These are phyloP conservation scores for Zaprionus ornatus DNA, from an alignment of 1,140 invertebrate genomes.

Conservation along the genomic window DNA sequence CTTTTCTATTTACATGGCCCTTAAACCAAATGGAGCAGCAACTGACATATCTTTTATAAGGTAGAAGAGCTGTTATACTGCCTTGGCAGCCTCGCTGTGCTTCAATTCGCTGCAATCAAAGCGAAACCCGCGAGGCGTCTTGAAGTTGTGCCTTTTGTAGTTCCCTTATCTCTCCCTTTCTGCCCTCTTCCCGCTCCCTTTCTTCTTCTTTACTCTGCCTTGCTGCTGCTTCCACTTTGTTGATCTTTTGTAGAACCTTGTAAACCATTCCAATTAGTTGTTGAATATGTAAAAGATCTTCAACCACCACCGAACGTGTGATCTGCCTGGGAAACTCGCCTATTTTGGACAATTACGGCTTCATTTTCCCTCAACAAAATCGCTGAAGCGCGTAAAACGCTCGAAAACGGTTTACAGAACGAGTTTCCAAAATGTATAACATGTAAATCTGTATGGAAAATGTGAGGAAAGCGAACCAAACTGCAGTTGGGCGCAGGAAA, in stretches of 20 bases:
- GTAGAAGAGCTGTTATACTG: no score
- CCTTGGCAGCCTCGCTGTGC: not conserved
- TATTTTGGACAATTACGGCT: not conserved
- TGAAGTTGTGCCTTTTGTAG: no score
- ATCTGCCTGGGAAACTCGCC: not conserved
- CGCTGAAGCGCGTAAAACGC: not conserved
- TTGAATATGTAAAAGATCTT: not conserved
- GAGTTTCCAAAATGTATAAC: not conserved
- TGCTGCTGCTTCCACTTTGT: not conserved
- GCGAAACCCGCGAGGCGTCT: not conserved
- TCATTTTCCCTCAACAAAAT: not conserved
- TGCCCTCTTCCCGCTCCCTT: not conserved
- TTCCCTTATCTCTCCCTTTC: not conserved
- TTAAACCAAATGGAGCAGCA: not conserved
- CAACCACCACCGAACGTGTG: not conserved
- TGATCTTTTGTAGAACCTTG: not conserved
- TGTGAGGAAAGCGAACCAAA: not conserved
- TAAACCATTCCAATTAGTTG: not conserved
- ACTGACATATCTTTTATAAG: not conserved
- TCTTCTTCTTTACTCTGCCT: not conserved
- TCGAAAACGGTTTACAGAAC: not conserved
- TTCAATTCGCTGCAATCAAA: not conserved
- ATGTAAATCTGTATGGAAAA: slow-evolving; percentile 20
- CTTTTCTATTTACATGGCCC: no score
- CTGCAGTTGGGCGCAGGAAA: not conserved